Percentiles rank a stretch among this genome's conserved stretches.
These are phyloP conservation scores for Chironomus tepperi DNA, from an alignment of 1,140 invertebrate genomes.

Conservation along the genomic window DNA sequence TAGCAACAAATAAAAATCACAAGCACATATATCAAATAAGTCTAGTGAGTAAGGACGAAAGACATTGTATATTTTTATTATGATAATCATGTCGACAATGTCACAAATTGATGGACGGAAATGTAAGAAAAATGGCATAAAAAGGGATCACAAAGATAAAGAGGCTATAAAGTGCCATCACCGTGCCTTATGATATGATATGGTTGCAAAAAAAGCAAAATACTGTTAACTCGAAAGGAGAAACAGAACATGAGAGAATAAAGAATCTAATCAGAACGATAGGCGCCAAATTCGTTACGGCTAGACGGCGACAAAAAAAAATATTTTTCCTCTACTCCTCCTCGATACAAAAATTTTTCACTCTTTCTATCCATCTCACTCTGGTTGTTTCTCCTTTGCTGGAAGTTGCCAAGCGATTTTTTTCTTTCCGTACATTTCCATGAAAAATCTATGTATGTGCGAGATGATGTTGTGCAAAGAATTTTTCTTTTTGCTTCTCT, in stretches of 20 bases:
- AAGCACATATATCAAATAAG: too few relatives aligned
- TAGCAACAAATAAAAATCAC: too few relatives aligned
- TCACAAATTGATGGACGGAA: too few relatives aligned
- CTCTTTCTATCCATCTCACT: neutral
- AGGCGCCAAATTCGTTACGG: conserved; percentile 20
- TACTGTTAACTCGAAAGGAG: too few relatives aligned
- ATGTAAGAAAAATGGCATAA: too few relatives aligned
- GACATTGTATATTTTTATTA: too few relatives aligned
- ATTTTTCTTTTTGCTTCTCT: too few relatives aligned
- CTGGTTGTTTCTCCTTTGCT: neutral
- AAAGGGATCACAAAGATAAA: too few relatives aligned
- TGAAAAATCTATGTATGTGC: neutral
- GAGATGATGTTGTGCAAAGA: too few relatives aligned
- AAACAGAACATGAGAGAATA: neutral
- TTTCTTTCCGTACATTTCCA: neutral
- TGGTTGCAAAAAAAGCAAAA: too few relatives aligned
- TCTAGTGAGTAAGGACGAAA: too few relatives aligned
- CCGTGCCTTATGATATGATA: neutral
- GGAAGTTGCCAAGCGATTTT: conserved; percentile 1
- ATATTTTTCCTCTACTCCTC: neutral
- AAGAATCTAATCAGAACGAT: conserved; percentile 19
- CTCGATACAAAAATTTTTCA: neutral
- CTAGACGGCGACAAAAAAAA: conserved; percentile 12
- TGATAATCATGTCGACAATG: too few relatives aligned
- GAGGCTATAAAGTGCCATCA: neutral